phyloP scores from a whole-genome alignment of 2,888 invertebrate genomes.

The Cryptus armator region DNA sequence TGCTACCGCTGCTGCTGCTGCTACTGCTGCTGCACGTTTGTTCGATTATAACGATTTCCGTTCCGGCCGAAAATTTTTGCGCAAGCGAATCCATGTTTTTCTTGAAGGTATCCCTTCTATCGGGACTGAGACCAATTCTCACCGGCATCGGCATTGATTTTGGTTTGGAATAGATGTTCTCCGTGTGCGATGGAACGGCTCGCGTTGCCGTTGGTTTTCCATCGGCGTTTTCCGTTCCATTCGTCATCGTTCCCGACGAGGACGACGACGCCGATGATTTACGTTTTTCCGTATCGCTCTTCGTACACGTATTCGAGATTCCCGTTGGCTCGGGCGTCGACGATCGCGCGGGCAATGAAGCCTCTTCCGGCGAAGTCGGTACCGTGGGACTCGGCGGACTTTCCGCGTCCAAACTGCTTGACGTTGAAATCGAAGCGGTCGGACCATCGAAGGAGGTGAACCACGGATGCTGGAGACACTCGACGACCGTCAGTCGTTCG shows the following conservation, averaged over 20 bases:
- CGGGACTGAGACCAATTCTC: conserved; percentile 82
- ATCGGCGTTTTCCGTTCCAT: conserved; percentile 61
- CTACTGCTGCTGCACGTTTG: conserved; percentile 56
- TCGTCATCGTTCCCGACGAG: conserved; percentile 29
- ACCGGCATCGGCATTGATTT: conserved; percentile 74
- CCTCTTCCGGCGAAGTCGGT: conserved; percentile 42
- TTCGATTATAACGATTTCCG: conserved; percentile 82
- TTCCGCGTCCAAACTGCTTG: conserved; percentile 16
- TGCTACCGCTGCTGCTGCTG: conserved; percentile 38
- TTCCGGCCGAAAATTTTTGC: conserved; percentile 82
- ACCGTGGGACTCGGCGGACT: conserved; percentile 41
- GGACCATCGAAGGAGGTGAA: conserved; percentile 85
- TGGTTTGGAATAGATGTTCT: conserved; percentile 75
- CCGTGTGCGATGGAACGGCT: conserved; percentile 73
- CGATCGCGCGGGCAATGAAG: conserved; percentile 62
- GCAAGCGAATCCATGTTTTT: conserved; percentile 85
- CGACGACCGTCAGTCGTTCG: conserved; percentile 94
- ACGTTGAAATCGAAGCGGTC: conserved; percentile 65
- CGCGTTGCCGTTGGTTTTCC: conserved; percentile 55
- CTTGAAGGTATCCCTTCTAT: conserved; percentile 84
- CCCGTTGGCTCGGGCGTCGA: conserved; percentile 62
- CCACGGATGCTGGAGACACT: conserved; percentile 97
- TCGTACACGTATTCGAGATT: conserved; percentile 13
- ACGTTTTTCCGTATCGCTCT: conserved; percentile 43
- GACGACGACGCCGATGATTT: conserved; percentile 52